Evolutionary conservation across 2,888 invertebrate genomes (phyloP), one percentile per base, ranked within the genome.

Genomic region (Notodonta dromedarius): DNA sequence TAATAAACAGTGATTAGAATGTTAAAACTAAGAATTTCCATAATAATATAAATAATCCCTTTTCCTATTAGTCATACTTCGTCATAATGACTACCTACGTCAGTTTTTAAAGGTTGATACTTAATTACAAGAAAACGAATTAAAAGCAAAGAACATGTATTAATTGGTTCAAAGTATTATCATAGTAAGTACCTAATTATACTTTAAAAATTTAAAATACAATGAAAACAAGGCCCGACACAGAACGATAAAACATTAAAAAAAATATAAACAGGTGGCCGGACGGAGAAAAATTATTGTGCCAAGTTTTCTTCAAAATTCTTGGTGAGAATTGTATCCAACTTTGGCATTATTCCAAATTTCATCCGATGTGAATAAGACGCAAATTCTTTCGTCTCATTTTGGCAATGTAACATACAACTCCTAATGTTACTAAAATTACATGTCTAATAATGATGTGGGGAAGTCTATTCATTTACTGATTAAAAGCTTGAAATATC

Each of bases 341-440:
- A 76, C 79, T 80, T 87, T 91, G 93, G 93, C 93, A 76, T 65
- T 76, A 71, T 71, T 89, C 93, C 93, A 93, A 90, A 80, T 83
- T 82, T 83, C 79, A 73, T 76, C 61, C 66, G 58, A 64, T 77
- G 80, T 86, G 86, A 87, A 83, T 90, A 86, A 87, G 86, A 77
- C 85, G 82, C 82, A 86, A 78, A 86, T 85, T 86, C 83, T 82
- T 6, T 83, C 74, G 79, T 82, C 85, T 88, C 73, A 71, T 85
- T 91, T 93, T 92, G 91, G 92, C 91, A 89, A 79, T 80, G 78
- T 73, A 69, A 68, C 65, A 69, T 70, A 67, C 63, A 32, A 51
- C 55, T 59, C 60, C 65, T 63, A 62, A 66, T 62, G 57, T 62
- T 61, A 24, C 60, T 65, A 66, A 60, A 64, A 73, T 66, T 67